Base-by-base conservation (phyloP, 2,797 vertebrate species). In the Perodicticus potto region DNA sequence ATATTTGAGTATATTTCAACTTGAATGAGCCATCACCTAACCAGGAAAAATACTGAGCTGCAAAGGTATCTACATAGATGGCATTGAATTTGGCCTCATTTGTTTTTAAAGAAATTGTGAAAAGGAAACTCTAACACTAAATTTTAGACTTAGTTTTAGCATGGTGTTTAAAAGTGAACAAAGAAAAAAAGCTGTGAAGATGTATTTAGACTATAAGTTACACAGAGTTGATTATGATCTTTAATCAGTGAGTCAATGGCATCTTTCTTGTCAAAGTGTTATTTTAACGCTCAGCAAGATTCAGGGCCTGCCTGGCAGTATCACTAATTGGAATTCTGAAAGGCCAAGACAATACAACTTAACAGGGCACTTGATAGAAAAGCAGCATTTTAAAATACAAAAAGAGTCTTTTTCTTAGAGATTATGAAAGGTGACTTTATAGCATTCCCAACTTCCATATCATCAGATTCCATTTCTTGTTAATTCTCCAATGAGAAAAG, bases 101-200 rank as follows among this genome's bases (percentile, higher is more conserved):
- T 57, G 61, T 49, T 95, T 94, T 89, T 55, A 74, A 85, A 87
- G 29, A 96, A 69, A 73, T 49, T 19, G 11, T 67, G 78, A 53
- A 78, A 89, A 29, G 61, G 67, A 87, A 89, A 85, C 3, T 40
- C 37, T 19, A 10, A 55, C 77, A 43, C 67, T 83, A 76, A 63
- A 80, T 81, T 73, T 91, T 73, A 95, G 65, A 80, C 80, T 84
- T 80, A 19, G 59, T 85, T 89, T 87, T 49, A 73, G 3, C 49
- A 7, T 14, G 55, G 19, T 61, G 34, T 81, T 94, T 88, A 83
- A 27, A 65, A 90, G 77, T 12, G 77, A 92, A 40, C 94, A 82
- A 67, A 45, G 61, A 49, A 55, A 23, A 86, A 76, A 93, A 70
- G 12, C 45, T 73, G 77, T 43, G n/a, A 34, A 76, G 67, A 63